Conservation (phyloP, 2,113 vertebrate genomes). For the Okapia johnstoni region DNA sequence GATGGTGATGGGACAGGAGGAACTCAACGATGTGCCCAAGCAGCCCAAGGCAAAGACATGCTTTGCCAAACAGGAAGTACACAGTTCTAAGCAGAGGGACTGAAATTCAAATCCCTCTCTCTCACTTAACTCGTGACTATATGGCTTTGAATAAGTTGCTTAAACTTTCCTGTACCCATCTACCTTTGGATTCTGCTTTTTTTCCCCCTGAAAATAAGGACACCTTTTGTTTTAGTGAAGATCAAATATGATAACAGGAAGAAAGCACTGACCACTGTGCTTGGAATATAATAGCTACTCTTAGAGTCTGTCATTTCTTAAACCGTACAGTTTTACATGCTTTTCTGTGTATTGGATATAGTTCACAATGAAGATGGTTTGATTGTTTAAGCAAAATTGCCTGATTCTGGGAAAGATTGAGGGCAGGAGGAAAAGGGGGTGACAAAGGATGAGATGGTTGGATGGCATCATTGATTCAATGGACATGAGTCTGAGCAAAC, state of each 20-base stretch:
- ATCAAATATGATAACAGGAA: slow-evolving; percentile 3
- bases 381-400: neutral
- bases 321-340: neutral
- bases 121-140: neutral
- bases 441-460: neutral
- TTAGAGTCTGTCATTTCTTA: neutral
- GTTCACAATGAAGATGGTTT: neutral
- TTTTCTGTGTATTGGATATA: neutral
- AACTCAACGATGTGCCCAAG: neutral
- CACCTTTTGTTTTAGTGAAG: neutral
- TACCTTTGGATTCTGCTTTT: neutral
- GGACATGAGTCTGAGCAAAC: neutral
- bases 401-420: neutral
- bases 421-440: neutral
- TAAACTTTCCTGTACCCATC: neutral
- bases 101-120: neutral
- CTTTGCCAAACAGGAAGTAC: neutral
- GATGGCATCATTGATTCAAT: neutral
- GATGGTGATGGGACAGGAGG: neutral
- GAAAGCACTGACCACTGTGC: neutral
- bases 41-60: neutral
- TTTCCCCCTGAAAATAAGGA: neutral
- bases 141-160: neutral
- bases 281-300: slow-evolving; percentile 8
- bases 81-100: neutral